phyloP scores from a whole-genome alignment of 2,797 vertebrate genomes.

The Alosa sapidissima region DNA sequence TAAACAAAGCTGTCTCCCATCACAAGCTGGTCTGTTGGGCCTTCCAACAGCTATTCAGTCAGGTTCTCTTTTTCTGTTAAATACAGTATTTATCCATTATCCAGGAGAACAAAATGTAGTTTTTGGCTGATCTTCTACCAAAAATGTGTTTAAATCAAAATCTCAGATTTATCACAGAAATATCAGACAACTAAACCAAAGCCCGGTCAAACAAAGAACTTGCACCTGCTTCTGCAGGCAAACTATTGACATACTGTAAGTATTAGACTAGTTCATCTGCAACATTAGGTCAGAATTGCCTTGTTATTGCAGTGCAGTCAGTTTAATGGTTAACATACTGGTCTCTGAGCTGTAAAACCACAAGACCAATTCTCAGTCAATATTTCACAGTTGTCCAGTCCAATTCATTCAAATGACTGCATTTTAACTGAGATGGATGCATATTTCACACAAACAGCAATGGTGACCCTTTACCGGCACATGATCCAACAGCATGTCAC shows the following conservation, averaged over 20 bases:
- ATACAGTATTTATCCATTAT: not conserved
- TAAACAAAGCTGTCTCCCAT: not conserved
- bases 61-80: not conserved
- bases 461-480: not conserved
- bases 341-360: slow-evolving; percentile 3
- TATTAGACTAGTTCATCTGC: not conserved
- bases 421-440: not conserved
- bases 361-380: not conserved
- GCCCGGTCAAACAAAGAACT: not conserved
- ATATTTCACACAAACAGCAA: not conserved
- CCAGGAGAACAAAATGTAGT: not conserved
- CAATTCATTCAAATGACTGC: not conserved
- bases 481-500: not conserved
- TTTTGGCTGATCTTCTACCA: not conserved
- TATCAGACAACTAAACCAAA: not conserved
- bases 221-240: not conserved
- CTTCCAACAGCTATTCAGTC: too few relatives aligned
- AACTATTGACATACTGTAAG: not conserved
- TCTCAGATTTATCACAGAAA: not conserved
- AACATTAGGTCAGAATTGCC: not conserved
- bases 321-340: slow-evolving; percentile 2
- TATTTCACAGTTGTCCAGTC: slow-evolving; percentile 2
- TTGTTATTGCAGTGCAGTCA: not conserved
- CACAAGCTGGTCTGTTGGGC: too few relatives aligned
- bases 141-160: not conserved